These are phyloP conservation scores for Nycticorax nycticorax DNA, from an alignment of 2,113 vertebrate species.

Conservation along the genomic window DNA sequence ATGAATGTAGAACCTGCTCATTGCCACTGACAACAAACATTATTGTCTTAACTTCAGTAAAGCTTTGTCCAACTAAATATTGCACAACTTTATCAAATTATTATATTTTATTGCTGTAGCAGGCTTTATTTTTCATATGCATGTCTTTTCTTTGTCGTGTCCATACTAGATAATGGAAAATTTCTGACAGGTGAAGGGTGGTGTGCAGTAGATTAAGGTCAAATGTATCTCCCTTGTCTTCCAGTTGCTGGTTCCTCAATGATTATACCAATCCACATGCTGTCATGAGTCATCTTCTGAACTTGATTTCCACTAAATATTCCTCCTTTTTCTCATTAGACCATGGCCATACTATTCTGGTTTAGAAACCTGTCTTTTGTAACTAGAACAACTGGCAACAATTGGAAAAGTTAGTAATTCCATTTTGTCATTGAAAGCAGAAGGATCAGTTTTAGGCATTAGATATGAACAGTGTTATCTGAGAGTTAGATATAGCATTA, in stretches of 20 bases:
- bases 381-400: not conserved
- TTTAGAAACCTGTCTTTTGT: not conserved
- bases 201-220: not conserved
- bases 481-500: not conserved
- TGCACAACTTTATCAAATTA: not conserved
- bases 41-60: not conserved
- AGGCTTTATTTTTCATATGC: not conserved
- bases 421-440: not conserved
- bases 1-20: not conserved
- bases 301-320: not conserved
- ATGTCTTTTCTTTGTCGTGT: not conserved
- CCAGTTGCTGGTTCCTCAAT: not conserved
- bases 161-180: not conserved
- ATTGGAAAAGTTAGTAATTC: not conserved
- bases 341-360: not conserved
- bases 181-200: not conserved
- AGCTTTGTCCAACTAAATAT: not conserved
- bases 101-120: not conserved
- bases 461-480: not conserved
- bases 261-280: not conserved
- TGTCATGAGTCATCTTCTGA: not conserved
- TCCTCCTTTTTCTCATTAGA: not conserved
- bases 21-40: not conserved
- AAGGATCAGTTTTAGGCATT: not conserved
- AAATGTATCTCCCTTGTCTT: not conserved